Evolutionary conservation across 2,888 invertebrate species (phyloP).

Genomic region (Rhingia rostrata): DNA sequence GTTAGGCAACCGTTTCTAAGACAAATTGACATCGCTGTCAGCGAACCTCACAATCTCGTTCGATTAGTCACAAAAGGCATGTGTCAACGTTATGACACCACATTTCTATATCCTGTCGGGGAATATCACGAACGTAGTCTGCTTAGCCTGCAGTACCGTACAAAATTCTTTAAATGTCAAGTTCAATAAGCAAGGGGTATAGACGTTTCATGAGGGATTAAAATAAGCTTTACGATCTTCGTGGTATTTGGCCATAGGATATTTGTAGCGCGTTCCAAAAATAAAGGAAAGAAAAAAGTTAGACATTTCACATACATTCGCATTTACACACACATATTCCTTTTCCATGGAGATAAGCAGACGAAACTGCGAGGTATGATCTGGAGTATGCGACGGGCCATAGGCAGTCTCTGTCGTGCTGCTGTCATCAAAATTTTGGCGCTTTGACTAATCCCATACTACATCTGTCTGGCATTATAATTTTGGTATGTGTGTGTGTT

Average conservation of each 20-base stretch:
- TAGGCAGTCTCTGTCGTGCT: conserved; percentile 69
- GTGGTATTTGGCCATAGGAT: conserved; percentile 24
- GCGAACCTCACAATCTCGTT: conserved; percentile 59
- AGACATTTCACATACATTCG: conserved; percentile 1
- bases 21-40: conserved; percentile 66
- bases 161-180: conserved; percentile 51
- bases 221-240: conserved; percentile 58
- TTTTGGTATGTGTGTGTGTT: conserved; percentile 1
- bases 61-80: conserved; percentile 64
- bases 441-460: conserved; percentile 73
- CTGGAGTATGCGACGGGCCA: conserved; percentile 54
- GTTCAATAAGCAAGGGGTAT: conserved; percentile 33
- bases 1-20: conserved; percentile 58
- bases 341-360: conserved; percentile 18
- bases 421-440: conserved; percentile 72
- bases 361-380: conserved; percentile 60
- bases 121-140: conserved; percentile 38
- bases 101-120: conserved; percentile 60
- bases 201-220: conserved; percentile 53
- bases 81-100: conserved; percentile 74
- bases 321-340: neutral
- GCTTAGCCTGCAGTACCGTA: conserved; percentile 36
- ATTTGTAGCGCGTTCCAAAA: conserved; percentile 29
- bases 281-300: neutral
- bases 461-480: conserved; percentile 68